Evolutionary conservation across 2,888 invertebrate genomes (phyloP), one percentile per base, ranked within the genome.

Genomic region (Platynereis dumerilii): DNA sequence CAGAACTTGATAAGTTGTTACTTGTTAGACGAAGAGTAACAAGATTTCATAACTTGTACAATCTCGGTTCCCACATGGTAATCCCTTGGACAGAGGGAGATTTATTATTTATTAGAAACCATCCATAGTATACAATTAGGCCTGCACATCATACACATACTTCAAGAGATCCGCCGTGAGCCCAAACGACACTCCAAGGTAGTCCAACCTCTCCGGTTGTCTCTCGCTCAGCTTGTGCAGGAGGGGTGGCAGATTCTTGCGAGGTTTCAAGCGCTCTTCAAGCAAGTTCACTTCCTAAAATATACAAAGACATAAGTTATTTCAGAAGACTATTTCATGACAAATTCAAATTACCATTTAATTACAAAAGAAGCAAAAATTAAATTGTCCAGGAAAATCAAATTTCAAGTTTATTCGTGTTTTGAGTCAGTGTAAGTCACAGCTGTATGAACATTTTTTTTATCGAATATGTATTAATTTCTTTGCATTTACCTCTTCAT

Each of bases 181-280:
- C 0, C 97, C 97, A 80, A 90, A 98, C 0, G 96, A 94, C 1
- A 96, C 96, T 5, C 98, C 98, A 28, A 99, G 81, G 78, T 99
- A 99, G 84, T 98, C 92, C 64, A 99, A 86, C 66, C 87, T 87
- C 67, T 83, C 83, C n/a, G 82, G 76, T 54, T 72, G 86, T 65
- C 97, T 88, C 85, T 99, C 96, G 42, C 88, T 89, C 42, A 99
- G 86, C 73, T 95, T 91, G 69, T 92, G 87, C 27, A 99, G 85
- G 10, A 99, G 86, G 0, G 97, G 95, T 0, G 97, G 96, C 2
- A 97, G 70, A 63, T 91, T 90, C 52, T 90, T 88, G 67, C 92
- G 88, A 0, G 96, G 96, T 67, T 71, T 74, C 52, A 93, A 88
- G 58, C 87, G 87, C 84, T 94, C 93, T 74, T 90, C 88, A 5